A percentile compares a stretch with the other conserved stretches of the same genome.
phyloP scores from a whole-genome alignment of 1,140 invertebrate genomes.

The Colletes latitarsis region DNA sequence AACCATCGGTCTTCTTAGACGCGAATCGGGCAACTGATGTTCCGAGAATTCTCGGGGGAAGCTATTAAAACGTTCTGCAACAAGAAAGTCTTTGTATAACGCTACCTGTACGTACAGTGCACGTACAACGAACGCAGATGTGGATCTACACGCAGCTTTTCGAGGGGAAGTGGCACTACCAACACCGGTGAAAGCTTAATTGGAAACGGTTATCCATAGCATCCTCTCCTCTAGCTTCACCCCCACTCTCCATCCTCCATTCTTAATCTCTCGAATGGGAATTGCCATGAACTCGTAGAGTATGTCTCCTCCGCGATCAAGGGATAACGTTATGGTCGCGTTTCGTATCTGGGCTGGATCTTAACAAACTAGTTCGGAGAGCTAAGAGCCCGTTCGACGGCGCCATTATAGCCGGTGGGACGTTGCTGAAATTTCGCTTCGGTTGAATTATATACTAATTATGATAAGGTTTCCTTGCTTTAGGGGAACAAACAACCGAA shows the following conservation, averaged over 20 bases:
- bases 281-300: constrained; percentile 38
- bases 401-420: background rate
- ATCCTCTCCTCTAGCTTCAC: constrained; percentile 1
- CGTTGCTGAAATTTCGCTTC: background rate
- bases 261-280: constrained; percentile 55
- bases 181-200: constrained; percentile 45
- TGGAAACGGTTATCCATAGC: constrained; percentile 50
- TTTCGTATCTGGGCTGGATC: constrained; percentile 35
- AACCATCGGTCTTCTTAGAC: constrained; percentile 52
- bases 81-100: constrained; percentile 28
- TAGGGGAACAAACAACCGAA: too few species aligned
- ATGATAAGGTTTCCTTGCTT: background rate
- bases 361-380: constrained; percentile 23
- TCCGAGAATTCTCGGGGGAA: constrained; percentile 46
- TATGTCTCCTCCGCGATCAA: constrained; percentile 33
- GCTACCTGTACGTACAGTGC: background rate
- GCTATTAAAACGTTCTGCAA: constrained; percentile 46
- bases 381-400: background rate
- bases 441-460: background rate
- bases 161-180: background rate
- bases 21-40: constrained; percentile 44
- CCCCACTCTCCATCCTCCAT: constrained; percentile 6
- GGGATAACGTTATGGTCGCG: constrained; percentile 39
- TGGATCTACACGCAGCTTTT: background rate
- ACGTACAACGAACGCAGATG: constrained; percentile 15